Percentiles rank a stretch among this genome's conserved stretches.
phyloP scores from a whole-genome alignment of 2,797 vertebrate species.

The Taenioides sp. region DNA sequence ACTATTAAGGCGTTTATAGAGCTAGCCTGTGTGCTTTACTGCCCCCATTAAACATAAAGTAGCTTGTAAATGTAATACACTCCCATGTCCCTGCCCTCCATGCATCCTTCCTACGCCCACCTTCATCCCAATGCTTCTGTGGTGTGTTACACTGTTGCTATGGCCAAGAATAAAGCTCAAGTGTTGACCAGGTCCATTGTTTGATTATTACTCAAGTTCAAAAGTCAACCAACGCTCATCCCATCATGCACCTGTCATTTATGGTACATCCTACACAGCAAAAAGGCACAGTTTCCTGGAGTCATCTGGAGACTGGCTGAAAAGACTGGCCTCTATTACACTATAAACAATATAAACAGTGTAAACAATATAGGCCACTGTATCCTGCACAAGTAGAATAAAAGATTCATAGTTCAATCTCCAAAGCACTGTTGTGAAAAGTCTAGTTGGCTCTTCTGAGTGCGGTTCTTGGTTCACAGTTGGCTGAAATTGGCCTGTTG shows the following conservation, averaged over 20 bases:
- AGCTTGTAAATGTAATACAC: constrained; percentile 5
- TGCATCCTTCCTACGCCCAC: background rate
- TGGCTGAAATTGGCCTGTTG: too few species aligned
- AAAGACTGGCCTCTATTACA: background rate
- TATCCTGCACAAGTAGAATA: background rate
- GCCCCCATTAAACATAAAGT: constrained; percentile 9
- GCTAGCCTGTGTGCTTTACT: background rate
- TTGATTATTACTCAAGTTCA: background rate
- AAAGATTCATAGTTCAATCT: background rate
- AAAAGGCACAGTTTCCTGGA: background rate
- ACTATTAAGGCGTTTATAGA: constrained; percentile 1
- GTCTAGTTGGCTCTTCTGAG: too few species aligned
- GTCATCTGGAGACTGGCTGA: background rate
- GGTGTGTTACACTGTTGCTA: background rate
- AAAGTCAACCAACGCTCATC: background rate
- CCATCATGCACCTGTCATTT: background rate
- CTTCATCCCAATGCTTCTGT: too few species aligned
- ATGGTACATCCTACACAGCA: background rate
- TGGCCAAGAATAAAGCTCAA: background rate
- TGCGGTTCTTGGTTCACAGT: too few species aligned
- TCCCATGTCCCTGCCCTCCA: background rate
- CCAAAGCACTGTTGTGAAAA: too few species aligned
- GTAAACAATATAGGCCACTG: background rate
- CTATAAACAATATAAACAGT: background rate
- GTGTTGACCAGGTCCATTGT: background rate